Percentiles rank a stretch among this genome's conserved stretches.
Evolutionary conservation across 64 coral and sea anemone species (phyloP).

Genomic region (Actinia equina): DNA sequence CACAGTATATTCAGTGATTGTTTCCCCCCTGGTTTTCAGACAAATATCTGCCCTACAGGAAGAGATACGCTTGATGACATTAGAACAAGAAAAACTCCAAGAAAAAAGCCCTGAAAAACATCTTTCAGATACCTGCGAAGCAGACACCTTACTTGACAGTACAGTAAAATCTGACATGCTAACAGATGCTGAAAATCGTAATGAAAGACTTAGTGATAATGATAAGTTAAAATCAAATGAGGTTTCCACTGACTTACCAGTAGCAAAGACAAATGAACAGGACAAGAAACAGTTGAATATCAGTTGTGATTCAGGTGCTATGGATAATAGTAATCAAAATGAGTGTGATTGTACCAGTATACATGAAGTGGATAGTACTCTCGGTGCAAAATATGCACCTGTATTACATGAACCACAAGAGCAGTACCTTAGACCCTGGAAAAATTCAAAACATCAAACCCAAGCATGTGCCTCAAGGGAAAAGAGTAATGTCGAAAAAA

Average conservation of each 20-base stretch:
- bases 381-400: not conserved
- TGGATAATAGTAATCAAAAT: not conserved
- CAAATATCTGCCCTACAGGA: conserved; percentile 2
- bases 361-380: not conserved
- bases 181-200: not conserved
- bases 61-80: not conserved
- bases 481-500: not conserved
- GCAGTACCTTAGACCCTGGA: too few species aligned
- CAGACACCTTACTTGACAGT: not conserved
- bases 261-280: not conserved
- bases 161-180: not conserved
- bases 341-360: not conserved
- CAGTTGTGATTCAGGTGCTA: not conserved
- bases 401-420: too few species aligned
- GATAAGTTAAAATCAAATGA: not conserved
- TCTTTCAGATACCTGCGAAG: not conserved
- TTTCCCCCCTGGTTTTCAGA: not conserved
- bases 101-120: not conserved
- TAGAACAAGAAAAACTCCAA: not conserved
- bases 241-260: not conserved
- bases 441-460: too few species aligned
- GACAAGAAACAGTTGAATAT: not conserved
- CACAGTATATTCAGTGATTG: not conserved
- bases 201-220: not conserved
- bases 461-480: not conserved